Conservation (phyloP, 2,888 invertebrate species). For the Xanthorhoe designata region DNA sequence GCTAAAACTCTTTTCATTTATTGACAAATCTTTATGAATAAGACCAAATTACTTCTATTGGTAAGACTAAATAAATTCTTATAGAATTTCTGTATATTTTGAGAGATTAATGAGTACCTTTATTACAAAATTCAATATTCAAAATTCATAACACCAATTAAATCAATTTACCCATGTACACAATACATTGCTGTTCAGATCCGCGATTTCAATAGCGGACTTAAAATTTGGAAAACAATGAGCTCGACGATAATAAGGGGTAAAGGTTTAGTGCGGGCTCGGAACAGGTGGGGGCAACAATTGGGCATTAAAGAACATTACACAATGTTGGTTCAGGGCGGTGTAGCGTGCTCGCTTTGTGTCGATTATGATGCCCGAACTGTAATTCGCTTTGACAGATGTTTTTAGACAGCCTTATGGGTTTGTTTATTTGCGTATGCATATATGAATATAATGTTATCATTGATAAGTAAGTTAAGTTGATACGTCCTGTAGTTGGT, state of each 20-base stretch:
- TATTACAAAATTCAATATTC: slow-evolving; percentile 23
- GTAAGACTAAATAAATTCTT: not conserved
- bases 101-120: slow-evolving; percentile 1
- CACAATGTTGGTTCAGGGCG: slow-evolving; percentile 70
- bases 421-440: slow-evolving; percentile 7
- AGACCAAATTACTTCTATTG: too few species aligned
- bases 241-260: slow-evolving; percentile 78
- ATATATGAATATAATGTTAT: not conserved
- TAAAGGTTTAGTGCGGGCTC: slow-evolving; percentile 67
- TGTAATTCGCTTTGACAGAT: slow-evolving; percentile 73
- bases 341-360: slow-evolving; percentile 73
- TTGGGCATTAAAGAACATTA: slow-evolving; percentile 64
- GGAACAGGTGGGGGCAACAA: slow-evolving; percentile 60
- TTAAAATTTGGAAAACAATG: slow-evolving; percentile 83
- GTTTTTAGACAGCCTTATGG: slow-evolving; percentile 53
- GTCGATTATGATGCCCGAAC: slow-evolving; percentile 68
- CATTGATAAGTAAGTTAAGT: too few species aligned
- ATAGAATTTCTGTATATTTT: not conserved
- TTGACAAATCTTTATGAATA: too few species aligned
- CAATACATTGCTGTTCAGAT: slow-evolving; percentile 57
- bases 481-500: too few species aligned
- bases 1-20: too few species aligned
- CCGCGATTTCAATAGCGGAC: slow-evolving; percentile 60
- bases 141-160: slow-evolving; percentile 47
- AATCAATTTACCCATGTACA: slow-evolving; percentile 53